Conservation (phyloP, 2,888 invertebrate genomes). For the Brenthis ino region DNA sequence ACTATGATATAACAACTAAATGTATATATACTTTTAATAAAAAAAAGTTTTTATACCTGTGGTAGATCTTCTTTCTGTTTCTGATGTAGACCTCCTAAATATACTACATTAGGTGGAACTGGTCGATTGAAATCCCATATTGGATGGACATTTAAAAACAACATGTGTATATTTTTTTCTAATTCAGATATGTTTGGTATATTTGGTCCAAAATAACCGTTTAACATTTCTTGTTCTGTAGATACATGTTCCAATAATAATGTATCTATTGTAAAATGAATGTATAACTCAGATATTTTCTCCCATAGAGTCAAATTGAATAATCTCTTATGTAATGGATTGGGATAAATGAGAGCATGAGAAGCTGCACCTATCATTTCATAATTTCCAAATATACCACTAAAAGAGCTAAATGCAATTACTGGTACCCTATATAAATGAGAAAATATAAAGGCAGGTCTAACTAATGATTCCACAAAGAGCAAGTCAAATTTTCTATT, state of each 20-base stretch:
- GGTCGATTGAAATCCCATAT: slow-evolving; percentile 60
- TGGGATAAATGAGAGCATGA: slow-evolving; percentile 44
- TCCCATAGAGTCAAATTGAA: slow-evolving; percentile 47
- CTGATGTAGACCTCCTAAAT: slow-evolving; percentile 66
- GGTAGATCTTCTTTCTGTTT: slow-evolving; percentile 54
- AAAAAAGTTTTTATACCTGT: slow-evolving; percentile 46
- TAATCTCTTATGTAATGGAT: slow-evolving; percentile 36
- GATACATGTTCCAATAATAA: neutral
- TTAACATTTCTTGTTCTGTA: slow-evolving; percentile 40
- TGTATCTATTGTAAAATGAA: slow-evolving; percentile 15
- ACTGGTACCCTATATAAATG: slow-evolving; percentile 49
- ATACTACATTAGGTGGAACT: slow-evolving; percentile 59
- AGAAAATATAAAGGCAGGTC: slow-evolving; percentile 41
- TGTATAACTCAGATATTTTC: slow-evolving; percentile 43
- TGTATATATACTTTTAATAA: no score
- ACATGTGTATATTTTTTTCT: slow-evolving; percentile 52
- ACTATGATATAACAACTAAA: no score
- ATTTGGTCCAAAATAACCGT: slow-evolving; percentile 46
- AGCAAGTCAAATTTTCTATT: slow-evolving; percentile 48
- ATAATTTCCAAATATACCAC: slow-evolving; percentile 35
- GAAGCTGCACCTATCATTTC: slow-evolving; percentile 41
- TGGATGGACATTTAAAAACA: slow-evolving; percentile 67
- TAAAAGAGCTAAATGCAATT: slow-evolving; percentile 49
- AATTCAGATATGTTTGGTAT: slow-evolving; percentile 45
- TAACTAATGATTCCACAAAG: slow-evolving; percentile 44